phyloP scores from a whole-genome alignment of 2,888 invertebrate genomes.

The Nineta flava region DNA sequence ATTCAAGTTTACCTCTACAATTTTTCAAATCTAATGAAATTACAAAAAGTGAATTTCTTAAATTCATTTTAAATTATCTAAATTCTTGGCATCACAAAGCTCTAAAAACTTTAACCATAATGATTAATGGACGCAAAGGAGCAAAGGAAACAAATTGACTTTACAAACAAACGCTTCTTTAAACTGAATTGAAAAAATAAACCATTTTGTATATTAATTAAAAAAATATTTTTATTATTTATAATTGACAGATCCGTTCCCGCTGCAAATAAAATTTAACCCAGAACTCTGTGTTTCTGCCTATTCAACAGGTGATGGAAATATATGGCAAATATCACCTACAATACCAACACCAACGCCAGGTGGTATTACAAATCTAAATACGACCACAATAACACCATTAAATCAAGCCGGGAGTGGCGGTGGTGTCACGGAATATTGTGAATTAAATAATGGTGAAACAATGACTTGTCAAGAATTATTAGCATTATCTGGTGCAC shows the following conservation, averaged over 20 bases:
- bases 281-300: conserved; percentile 6
- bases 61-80: no score
- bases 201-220: no score
- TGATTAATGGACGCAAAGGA: no score
- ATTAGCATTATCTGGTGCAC: conserved; percentile 78
- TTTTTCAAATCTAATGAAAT: no score
- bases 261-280: conserved; percentile 3
- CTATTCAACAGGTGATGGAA: conserved; percentile 38
- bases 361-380: conserved; percentile 14
- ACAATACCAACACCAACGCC: conserved; percentile 17
- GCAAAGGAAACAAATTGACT: no score
- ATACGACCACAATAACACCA: conserved; percentile 15
- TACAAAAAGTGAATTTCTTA: no score
- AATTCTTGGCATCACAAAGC: no score
- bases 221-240: neutral
- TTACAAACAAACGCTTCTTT: no score
- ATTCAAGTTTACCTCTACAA: no score
- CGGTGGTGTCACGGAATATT: conserved; percentile 27
- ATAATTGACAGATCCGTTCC: conserved; percentile 1
- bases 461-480: conserved; percentile 79
- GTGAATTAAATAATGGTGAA: conserved; percentile 41
- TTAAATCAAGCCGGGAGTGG: conserved; percentile 5
- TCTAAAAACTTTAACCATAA: no score
- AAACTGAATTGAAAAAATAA: no score
- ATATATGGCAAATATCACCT: conserved; percentile 42